Evolutionary conservation across 2,888 invertebrate species (phyloP), one percentile per base, ranked within the genome.

Genomic region (Epirrita christyi): DNA sequence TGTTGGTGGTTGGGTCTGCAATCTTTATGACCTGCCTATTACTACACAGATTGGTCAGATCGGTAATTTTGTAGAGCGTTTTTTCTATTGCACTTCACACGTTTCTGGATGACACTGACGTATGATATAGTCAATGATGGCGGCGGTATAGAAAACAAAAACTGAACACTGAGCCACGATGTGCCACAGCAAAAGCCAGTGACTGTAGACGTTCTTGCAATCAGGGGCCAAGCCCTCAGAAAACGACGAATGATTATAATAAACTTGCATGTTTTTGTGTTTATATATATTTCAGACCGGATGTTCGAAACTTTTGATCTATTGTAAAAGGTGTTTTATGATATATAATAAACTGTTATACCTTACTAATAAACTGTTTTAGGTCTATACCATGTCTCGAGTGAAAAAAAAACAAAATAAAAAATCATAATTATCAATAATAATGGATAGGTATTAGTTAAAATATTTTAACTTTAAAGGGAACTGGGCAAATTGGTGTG

Each of bases 221-320:
- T 54, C 49, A 41, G 13, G 48, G 58, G 53, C 40, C 53, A 42
- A 53, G 53, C 58, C 58, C 49, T 49, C 41, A 43, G 41, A 46
- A 48, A 40, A 43, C 21, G 32, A 28, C 7, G 13, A 46, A 15
- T 49, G 49, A 58, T 49, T 44, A 38, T 55, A 21, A 55, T 54
- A 34, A 55, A 43, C 47, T 43, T 49, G 34, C 40, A 32, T 52
- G 46, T 10, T 49, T 46, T 44, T 51, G 36, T 36, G 10, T 36
- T 36, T 14, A 38, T 38, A 38, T 43, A 52, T 42, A 38, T 42
- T 41, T 42, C 46, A 34, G 11, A 41, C 46, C 49, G 56, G 56
- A 56, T 44, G 45, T 15, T 45, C 51, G 56, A 51, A 38, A 37
- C 47, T 57, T 55, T 46, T 51, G 55, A 50, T 49, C 37, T 43